phyloP scores from a whole-genome alignment of 2,888 invertebrate genomes.

The Odontomyia ornata region DNA sequence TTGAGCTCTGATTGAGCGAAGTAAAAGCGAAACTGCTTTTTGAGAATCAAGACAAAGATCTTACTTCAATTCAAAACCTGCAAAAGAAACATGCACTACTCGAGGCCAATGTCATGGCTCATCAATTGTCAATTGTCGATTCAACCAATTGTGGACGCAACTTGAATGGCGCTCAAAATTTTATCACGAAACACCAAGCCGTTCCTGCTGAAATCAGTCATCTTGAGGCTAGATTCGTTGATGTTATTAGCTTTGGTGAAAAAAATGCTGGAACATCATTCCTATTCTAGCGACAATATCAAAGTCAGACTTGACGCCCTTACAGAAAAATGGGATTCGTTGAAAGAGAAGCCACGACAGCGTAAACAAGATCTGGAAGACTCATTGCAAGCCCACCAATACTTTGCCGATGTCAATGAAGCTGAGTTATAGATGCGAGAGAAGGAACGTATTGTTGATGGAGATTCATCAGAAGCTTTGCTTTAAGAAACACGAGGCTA shows the following conservation, averaged over 20 bases:
- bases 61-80: constrained; percentile 97
- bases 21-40: constrained; percentile 92
- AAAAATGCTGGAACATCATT: constrained; percentile 92
- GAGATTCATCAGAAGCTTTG: constrained; percentile 96
- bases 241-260: constrained; percentile 89
- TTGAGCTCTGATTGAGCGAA: constrained; percentile 95
- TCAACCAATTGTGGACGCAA: constrained; percentile 89
- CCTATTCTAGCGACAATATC: constrained; percentile 97
- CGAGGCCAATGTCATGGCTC: constrained; percentile 94
- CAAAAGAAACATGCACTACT: constrained; percentile 98
- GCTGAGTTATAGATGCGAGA: constrained; percentile 99
- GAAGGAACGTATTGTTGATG: constrained; percentile 98
- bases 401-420: constrained; percentile 99
- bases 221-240: constrained; percentile 92
- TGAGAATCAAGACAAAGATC: constrained; percentile 98
- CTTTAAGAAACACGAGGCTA: constrained; percentile 97
- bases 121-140: constrained; percentile 89
- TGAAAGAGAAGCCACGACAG: constrained; percentile 88
- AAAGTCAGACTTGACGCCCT: constrained; percentile 81
- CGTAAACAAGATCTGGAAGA: constrained; percentile 97
- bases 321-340: constrained; percentile 88
- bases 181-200: constrained; percentile 96
- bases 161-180: constrained; percentile 98
- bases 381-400: constrained; percentile 98
- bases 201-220: constrained; percentile 94